Evolutionary conservation across 2,888 invertebrate species (phyloP), one percentile per base, ranked within the genome.

Genomic region (Synanthedon formicaeformis): DNA sequence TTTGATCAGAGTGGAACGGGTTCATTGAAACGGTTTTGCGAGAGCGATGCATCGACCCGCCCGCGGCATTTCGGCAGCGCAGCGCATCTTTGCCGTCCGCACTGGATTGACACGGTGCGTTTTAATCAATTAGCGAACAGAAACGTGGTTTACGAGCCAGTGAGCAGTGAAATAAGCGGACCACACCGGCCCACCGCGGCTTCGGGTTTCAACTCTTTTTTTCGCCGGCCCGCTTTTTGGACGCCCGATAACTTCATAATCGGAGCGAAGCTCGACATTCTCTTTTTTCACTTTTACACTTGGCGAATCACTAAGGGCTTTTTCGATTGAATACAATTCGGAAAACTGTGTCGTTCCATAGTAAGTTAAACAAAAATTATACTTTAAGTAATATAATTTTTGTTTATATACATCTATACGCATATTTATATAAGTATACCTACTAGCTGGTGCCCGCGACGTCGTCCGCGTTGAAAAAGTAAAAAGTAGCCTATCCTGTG

Each of bases 71-170:
- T 50, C 53, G 23, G 62, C 56, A 60, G 63, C 58, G 55, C 65
- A 60, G 63, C 58, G 54, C 75, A 73, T 74, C 78, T 70, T 75
- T 70, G 64, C 68, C 65, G 67, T 65, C 66, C 58, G 56, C 53
- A 34, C 52, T 61, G 70, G 75, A 84, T 84, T 84, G 84, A 84
- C 83, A 76, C 68, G 78, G 66, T 83, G 86, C 82, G 83, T 84
- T 86, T 85, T 85, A 87, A 86, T 87, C 86, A 87, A 87, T 87
- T 85, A 87, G 74, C 79, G 67, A 67, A 68, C 74, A 73, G 75
- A 73, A 69, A 73, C 72, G 71, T 71, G 73, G 69, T 81, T 82
- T 69, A 69, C 84, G 78, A 67, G 40, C 72, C 86, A 84, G 50
- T 85, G 86, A 75, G 63, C 84, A 81, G 86, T 78, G 81, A 86